phyloP scores from a whole-genome alignment of 2,797 vertebrate genomes.

The Myoxocephalus aenaeus region DNA sequence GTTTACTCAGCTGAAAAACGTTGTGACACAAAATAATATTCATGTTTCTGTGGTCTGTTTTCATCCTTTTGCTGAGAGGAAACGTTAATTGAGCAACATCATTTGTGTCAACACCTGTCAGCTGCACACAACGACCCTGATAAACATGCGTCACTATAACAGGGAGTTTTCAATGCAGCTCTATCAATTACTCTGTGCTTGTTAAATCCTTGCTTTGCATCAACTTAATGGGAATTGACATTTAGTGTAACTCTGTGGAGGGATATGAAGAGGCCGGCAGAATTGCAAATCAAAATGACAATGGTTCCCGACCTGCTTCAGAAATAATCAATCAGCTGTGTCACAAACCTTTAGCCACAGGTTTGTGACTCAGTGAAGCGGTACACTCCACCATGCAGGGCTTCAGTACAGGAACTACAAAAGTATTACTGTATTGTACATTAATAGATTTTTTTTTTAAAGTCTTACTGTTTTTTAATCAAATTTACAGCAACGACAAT shows the following conservation, averaged over 20 bases:
- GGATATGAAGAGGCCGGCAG: neutral
- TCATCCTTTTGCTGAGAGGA: neutral
- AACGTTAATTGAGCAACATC: neutral
- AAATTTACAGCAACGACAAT: neutral
- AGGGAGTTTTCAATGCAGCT: neutral
- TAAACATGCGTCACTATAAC: neutral
- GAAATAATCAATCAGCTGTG: conserved; percentile 10
- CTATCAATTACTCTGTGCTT: neutral
- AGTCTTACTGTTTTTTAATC: neutral
- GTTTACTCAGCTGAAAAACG: conserved; percentile 2
- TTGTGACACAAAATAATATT: neutral
- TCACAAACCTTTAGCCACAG: neutral
- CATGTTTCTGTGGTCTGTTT: neutral
- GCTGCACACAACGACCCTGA: neutral
- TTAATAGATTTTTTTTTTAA: neutral
- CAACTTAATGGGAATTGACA: neutral
- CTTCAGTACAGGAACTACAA: too few species aligned
- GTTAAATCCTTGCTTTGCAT: neutral
- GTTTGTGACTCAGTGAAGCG: conserved; percentile 25
- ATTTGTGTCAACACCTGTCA: too few species aligned
- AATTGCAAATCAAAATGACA: conserved; percentile 15
- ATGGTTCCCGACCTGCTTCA: conserved; percentile 3
- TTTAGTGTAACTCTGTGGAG: neutral
- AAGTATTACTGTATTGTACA: neutral
- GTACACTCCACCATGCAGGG: neutral